Evolutionary conservation across 2,888 invertebrate genomes (phyloP).

Genomic region (Aleiodes alternator): DNA sequence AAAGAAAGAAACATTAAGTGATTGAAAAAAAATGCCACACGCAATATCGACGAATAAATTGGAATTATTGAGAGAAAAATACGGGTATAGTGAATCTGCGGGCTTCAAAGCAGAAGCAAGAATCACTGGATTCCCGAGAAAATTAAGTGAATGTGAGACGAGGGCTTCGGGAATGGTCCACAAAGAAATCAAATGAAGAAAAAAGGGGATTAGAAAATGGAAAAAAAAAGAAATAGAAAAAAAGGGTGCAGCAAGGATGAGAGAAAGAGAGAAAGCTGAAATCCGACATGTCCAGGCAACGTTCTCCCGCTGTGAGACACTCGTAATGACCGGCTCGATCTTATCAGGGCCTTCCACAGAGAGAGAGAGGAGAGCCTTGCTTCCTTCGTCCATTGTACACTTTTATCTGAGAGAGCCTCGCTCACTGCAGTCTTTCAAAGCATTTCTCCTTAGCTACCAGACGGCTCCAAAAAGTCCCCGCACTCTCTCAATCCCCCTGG

Average conservation of each 20-base stretch:
- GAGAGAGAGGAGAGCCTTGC: conserved; percentile 51
- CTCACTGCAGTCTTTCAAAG: conserved; percentile 50
- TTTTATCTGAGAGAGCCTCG: conserved; percentile 62
- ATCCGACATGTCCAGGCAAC: conserved; percentile 68
- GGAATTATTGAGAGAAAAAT: conserved; percentile 18
- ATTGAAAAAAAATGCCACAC: not conserved
- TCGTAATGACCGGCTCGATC: conserved; percentile 71
- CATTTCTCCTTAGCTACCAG: not conserved
- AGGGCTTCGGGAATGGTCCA: not conserved
- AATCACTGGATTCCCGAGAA: not conserved
- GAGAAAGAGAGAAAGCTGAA: conserved; percentile 61
- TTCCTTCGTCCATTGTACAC: conserved; percentile 67
- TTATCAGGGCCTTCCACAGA: conserved; percentile 60
- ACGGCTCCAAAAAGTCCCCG: too few species aligned
- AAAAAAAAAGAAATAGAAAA: conserved; percentile 47
- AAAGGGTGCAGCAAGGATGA: conserved; percentile 58
- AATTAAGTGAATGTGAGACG: conserved; percentile 15
- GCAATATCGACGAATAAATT: conserved; percentile 19
- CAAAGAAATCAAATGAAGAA: conserved; percentile 40
- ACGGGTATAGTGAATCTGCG: conserved; percentile 7
- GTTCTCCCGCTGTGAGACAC: conserved; percentile 69
- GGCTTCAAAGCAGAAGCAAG: not conserved
- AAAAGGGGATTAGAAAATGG: conserved; percentile 48
- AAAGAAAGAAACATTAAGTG: not conserved
- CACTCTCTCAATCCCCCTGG: too few species aligned